Evolutionary conservation across 2,888 invertebrate genomes (phyloP).

Genomic region (Drosophila demipolita): DNA sequence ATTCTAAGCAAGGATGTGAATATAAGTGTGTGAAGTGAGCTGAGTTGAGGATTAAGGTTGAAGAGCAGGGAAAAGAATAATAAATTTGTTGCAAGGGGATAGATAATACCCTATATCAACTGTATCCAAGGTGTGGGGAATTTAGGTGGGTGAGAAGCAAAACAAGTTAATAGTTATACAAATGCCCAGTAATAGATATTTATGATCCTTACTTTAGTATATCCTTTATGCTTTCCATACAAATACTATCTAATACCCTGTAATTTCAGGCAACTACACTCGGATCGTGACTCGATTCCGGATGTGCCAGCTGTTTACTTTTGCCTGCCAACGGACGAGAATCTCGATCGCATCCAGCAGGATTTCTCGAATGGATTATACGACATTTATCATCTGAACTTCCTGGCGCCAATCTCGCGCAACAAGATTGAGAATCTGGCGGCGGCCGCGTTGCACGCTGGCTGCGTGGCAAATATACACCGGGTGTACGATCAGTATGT

Average conservation of each 20-base stretch:
- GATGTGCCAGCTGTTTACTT: slow-evolving; percentile 99
- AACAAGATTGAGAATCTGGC: slow-evolving; percentile 98
- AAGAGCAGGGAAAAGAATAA: accelerated
- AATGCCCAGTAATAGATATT: not conserved
- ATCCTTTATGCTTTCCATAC: not conserved
- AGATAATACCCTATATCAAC: not conserved
- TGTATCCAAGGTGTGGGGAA: not conserved
- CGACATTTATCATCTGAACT: slow-evolving; percentile 98
- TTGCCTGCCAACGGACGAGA: slow-evolving; percentile 98
- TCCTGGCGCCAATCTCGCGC: slow-evolving; percentile 97
- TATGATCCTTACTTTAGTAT: not conserved
- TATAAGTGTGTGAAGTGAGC: not conserved
- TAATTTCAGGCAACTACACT: slow-evolving; percentile 91
- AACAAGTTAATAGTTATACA: not conserved
- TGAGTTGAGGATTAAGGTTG: not conserved
- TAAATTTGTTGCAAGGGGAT: not conserved
- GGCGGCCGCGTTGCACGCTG: slow-evolving; percentile 94
- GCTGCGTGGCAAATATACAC: slow-evolving; percentile 95
- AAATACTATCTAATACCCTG: not conserved
- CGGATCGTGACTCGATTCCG: slow-evolving; percentile 96
- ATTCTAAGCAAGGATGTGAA: not conserved
- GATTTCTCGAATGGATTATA: slow-evolving; percentile 95
- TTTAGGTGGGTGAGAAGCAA: not conserved
- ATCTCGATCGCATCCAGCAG: slow-evolving; percentile 96
- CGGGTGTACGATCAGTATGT: slow-evolving; percentile 99